Evolutionary conservation across 2,113 vertebrate genomes (phyloP).

Genomic region (Parus major): DNA sequence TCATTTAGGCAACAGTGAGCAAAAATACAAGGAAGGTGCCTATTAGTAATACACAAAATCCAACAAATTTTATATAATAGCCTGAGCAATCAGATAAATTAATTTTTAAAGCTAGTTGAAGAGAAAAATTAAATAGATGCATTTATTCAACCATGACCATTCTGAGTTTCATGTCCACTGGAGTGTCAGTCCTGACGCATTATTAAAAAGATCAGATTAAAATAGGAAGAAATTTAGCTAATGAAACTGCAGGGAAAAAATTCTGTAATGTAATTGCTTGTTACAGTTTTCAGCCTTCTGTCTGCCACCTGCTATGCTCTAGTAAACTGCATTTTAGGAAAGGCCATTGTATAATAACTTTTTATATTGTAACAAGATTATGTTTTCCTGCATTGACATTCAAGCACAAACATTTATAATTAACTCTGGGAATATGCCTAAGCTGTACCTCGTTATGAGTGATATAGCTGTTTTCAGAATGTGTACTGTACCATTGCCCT

Average conservation of each 20-base stretch:
- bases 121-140: constrained; percentile 74
- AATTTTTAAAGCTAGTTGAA: constrained; percentile 66
- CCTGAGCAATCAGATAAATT: constrained; percentile 70
- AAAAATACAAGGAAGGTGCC: constrained; percentile 33
- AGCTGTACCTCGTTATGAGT: constrained; percentile 35
- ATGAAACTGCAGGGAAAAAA: constrained; percentile 66
- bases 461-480: constrained; percentile 53
- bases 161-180: constrained; percentile 60
- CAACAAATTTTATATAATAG: constrained; percentile 65
- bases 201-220: constrained; percentile 74
- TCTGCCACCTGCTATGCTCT: constrained; percentile 69
- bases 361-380: constrained; percentile 66
- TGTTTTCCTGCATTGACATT: constrained; percentile 51
- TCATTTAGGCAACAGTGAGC: not conserved
- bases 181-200: constrained; percentile 60
- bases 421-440: constrained; percentile 46
- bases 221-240: constrained; percentile 69
- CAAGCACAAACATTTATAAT: constrained; percentile 59
- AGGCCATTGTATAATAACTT: constrained; percentile 61
- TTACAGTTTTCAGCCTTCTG: constrained; percentile 66
- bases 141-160: constrained; percentile 62
- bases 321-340: constrained; percentile 72
- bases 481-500: constrained; percentile 11
- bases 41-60: constrained; percentile 62
- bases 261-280: constrained; percentile 70